phyloP scores from a whole-genome alignment of 2,888 invertebrate species.

The Charanyca ferruginea region DNA sequence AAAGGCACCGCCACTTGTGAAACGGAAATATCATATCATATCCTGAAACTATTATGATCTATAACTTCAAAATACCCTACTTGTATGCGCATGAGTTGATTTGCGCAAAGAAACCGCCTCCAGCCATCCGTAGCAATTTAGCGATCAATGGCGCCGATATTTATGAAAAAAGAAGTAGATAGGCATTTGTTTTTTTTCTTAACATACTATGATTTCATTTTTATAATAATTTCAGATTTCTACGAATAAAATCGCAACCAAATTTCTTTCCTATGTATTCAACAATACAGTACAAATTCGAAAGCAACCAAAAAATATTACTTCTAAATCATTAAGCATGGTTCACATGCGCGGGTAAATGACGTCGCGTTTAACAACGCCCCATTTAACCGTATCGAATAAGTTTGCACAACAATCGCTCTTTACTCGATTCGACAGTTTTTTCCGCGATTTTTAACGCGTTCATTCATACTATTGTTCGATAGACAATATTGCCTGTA shows the following conservation, averaged over 20 bases:
- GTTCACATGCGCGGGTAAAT: constrained; percentile 84
- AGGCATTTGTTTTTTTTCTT: constrained; percentile 43
- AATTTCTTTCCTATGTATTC: neutral
- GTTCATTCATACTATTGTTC: constrained; percentile 80
- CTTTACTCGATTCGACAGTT: constrained; percentile 88
- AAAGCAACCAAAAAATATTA: constrained; percentile 54
- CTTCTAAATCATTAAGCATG: constrained; percentile 88
- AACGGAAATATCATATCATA: constrained; percentile 88
- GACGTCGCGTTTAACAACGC: constrained; percentile 83
- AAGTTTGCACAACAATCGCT: constrained; percentile 90
- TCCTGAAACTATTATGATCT: constrained; percentile 77
- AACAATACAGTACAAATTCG: constrained; percentile 37
- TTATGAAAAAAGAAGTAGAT: constrained; percentile 65
- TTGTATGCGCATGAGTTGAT: constrained; percentile 82
- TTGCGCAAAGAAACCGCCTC: constrained; percentile 82
- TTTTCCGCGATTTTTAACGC: constrained; percentile 87
- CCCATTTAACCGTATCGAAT: constrained; percentile 89
- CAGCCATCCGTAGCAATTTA: constrained; percentile 54
- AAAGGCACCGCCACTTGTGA: constrained; percentile 77
- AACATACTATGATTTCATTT: constrained; percentile 51
- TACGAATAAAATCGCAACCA: neutral
- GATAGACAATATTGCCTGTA: constrained; percentile 77
- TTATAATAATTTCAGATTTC: constrained; percentile 49
- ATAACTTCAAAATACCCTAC: constrained; percentile 77
- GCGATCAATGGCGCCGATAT: constrained; percentile 72